A percentile compares a stretch with the other conserved stretches of the same genome.
These are phyloP conservation scores for Calephelis virginiensis DNA, from an alignment of 1,140 invertebrate species.

Conservation along the genomic window DNA sequence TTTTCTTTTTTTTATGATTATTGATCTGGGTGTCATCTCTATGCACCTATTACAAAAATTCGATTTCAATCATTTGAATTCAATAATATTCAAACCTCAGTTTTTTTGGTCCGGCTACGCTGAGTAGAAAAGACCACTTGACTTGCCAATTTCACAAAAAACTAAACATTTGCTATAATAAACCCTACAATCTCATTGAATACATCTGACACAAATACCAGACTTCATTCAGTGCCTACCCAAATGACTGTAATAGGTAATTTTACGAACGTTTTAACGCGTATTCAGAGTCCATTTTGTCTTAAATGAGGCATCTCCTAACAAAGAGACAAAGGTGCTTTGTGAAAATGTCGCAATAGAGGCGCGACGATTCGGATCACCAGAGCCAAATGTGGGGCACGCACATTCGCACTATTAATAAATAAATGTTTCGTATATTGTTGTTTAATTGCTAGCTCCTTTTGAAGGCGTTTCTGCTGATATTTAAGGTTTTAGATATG, in stretches of 20 bases:
- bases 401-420: conserved; percentile 30
- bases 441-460: conserved; percentile 17
- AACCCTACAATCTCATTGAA: too few relatives aligned
- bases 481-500: background rate
- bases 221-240: background rate
- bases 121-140: too few relatives aligned
- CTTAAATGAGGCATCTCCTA: conserved; percentile 8
- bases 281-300: conserved; percentile 1
- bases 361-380: conserved; percentile 34
- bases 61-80: too few relatives aligned
- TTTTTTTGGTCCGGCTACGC: too few relatives aligned
- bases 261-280: conserved; percentile 7
- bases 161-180: too few relatives aligned
- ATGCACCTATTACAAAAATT: too few relatives aligned
- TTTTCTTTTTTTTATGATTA: too few relatives aligned
- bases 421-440: conserved; percentile 1
- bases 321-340: conserved; percentile 33
- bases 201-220: background rate
- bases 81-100: too few relatives aligned
- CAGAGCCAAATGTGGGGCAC: conserved; percentile 34
- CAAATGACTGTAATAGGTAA: conserved; percentile 1
- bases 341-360: conserved; percentile 37
- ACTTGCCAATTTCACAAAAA: too few relatives aligned
- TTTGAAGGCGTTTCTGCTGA: conserved; percentile 20
- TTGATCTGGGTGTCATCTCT: too few relatives aligned